Conservation (phyloP, 2,113 vertebrate genomes). For the Stigmatopora argus region DNA sequence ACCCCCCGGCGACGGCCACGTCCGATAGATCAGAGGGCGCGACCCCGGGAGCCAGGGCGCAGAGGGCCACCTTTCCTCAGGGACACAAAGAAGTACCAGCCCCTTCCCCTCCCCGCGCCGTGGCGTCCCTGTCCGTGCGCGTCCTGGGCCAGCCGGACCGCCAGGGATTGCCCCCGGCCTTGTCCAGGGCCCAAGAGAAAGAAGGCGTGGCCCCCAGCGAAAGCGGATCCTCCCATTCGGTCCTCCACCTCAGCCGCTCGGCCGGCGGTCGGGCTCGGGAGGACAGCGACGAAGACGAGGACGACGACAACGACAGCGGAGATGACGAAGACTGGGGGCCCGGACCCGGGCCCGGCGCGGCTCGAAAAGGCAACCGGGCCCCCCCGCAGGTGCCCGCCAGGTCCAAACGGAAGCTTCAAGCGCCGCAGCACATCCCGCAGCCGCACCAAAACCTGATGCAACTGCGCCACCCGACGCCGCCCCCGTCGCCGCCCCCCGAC, state of each 20-base stretch:
- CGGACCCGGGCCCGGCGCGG: constrained; percentile 29
- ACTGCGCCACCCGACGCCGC: constrained; percentile 72
- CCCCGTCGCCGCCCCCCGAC: constrained; percentile 71
- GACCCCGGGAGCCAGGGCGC: constrained; percentile 52
- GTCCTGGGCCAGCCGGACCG: constrained; percentile 68
- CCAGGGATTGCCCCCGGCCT: constrained; percentile 56
- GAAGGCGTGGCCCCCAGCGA: constrained; percentile 55
- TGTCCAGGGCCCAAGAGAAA: constrained; percentile 59
- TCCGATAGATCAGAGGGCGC: constrained; percentile 34
- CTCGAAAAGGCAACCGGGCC: constrained; percentile 31
- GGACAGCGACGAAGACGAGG: constrained; percentile 63
- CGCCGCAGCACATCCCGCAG: constrained; percentile 73
- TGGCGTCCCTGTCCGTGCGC: constrained; percentile 73
- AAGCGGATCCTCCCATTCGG: constrained; percentile 55
- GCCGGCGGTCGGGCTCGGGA: constrained; percentile 39
- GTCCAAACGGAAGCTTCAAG: constrained; percentile 72
- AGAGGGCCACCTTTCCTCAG: constrained; percentile 48
- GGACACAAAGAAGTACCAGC: constrained; percentile 61
- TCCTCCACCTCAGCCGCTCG: constrained; percentile 63
- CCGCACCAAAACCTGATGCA: constrained; percentile 67
- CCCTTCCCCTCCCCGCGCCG: constrained; percentile 69
- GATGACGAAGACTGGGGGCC: constrained; percentile 70
- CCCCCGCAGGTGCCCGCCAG: constrained; percentile 52
- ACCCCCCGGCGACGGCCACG: constrained; percentile 31
- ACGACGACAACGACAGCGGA: constrained; percentile 58